Percentiles rank a stretch among this genome's conserved stretches.
Conservation (phyloP, 2,113 vertebrate genomes). For the Bubo scandiacus region DNA sequence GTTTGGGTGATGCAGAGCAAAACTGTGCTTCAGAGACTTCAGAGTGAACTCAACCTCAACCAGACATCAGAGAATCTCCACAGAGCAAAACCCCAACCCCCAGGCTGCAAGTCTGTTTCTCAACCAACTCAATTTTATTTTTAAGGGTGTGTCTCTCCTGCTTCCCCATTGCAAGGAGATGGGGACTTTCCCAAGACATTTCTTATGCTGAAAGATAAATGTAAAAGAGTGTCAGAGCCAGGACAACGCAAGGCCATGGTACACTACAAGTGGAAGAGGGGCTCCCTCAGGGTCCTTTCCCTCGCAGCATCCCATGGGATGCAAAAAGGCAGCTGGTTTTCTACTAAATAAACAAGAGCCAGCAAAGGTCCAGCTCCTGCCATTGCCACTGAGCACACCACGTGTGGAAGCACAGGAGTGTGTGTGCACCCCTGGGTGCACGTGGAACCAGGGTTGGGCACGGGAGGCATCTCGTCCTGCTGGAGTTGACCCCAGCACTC, state of each 20-base stretch:
- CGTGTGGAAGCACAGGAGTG: background rate
- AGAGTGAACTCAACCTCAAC: background rate
- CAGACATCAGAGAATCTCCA: background rate
- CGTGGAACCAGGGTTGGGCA: background rate
- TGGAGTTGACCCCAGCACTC: background rate
- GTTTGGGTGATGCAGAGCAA: background rate
- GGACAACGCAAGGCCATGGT: accelerated
- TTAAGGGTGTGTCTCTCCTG: background rate
- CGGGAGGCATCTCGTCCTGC: background rate
- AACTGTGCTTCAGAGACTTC: background rate
- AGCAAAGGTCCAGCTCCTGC: background rate
- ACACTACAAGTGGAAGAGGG: accelerated
- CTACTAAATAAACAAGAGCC: background rate
- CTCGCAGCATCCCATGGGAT: background rate
- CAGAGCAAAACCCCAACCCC: background rate
- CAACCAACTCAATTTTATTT: background rate
- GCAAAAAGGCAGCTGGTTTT: background rate
- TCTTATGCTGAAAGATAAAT: background rate
- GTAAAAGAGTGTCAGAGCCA: background rate
- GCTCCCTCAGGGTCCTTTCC: background rate
- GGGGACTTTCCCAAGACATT: background rate
- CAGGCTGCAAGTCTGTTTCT: background rate
- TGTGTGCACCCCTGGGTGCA: background rate
- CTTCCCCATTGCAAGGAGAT: background rate
- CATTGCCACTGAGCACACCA: background rate